Conservation (phyloP, 2,797 vertebrate genomes). For the Protosalanx chinensis region DNA sequence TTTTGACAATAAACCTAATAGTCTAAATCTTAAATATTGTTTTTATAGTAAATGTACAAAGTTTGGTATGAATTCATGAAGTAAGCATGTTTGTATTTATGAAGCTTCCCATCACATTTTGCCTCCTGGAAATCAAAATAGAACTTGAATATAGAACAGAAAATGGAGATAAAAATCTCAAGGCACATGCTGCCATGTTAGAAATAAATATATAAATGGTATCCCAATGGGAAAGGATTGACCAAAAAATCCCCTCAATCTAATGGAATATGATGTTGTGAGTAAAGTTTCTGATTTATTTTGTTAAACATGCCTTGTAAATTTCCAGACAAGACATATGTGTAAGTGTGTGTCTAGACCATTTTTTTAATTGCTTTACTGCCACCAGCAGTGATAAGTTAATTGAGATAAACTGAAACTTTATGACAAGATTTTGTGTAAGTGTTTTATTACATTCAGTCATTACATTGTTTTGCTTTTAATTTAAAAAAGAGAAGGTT, state of each 20-base stretch:
- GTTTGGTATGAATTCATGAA: slow-evolving; percentile 45
- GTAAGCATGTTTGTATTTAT: slow-evolving; percentile 88
- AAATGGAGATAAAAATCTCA: slow-evolving; percentile 23
- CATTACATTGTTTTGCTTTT: neutral
- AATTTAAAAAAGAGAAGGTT: neutral
- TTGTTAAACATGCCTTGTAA: slow-evolving; percentile 79
- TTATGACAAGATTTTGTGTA: slow-evolving; percentile 71
- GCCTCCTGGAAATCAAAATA: slow-evolving; percentile 62
- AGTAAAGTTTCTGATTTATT: slow-evolving; percentile 84
- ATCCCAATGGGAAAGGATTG: slow-evolving; percentile 78
- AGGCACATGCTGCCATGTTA: too few relatives aligned
- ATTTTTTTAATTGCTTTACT: slow-evolving; percentile 86
- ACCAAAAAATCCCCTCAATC: slow-evolving; percentile 73
- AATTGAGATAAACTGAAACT: slow-evolving; percentile 78
- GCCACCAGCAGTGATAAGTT: slow-evolving; percentile 91
- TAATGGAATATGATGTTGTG: slow-evolving; percentile 78
- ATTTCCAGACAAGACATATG: slow-evolving; percentile 76
- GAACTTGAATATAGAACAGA: too few relatives aligned
- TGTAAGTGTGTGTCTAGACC: slow-evolving; percentile 71
- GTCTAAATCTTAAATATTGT: slow-evolving; percentile 21
- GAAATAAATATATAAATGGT: too few relatives aligned
- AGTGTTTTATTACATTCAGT: slow-evolving; percentile 11
- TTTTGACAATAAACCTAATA: slow-evolving; percentile 23
- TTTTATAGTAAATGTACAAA: slow-evolving; percentile 56
- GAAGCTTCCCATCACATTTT: slow-evolving; percentile 69